A percentile compares a stretch with the other conserved stretches of the same genome.
phyloP scores from a whole-genome alignment of 1,140 invertebrate genomes.

The Atopsyche davidsoni region DNA sequence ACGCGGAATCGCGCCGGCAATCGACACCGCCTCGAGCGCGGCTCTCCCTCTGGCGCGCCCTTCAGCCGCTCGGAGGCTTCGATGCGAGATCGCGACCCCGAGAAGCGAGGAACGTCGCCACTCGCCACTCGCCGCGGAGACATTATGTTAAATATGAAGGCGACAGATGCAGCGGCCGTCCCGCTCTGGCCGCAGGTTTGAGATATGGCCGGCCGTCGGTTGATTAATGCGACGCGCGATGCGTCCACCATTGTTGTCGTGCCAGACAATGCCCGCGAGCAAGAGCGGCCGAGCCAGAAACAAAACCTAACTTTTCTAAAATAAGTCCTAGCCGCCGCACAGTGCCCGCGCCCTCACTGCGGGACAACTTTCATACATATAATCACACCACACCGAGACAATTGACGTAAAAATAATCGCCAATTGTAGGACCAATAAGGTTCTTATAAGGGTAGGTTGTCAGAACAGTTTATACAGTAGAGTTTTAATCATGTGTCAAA shows the following conservation, averaged over 20 bases:
- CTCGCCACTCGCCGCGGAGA: not conserved
- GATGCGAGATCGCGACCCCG: not conserved
- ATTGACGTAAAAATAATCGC: too few species aligned
- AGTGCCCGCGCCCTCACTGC: too few species aligned
- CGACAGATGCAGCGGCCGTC: constrained; percentile 23
- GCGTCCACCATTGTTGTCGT: constrained; percentile 27
- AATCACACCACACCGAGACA: too few species aligned
- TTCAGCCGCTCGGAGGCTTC: not conserved
- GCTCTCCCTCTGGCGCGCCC: not conserved
- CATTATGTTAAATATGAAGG: constrained; percentile 31
- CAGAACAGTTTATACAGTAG: too few species aligned
- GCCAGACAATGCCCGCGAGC: constrained; percentile 17
- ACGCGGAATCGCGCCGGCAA: not conserved
- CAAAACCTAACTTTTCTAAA: constrained; percentile 9
- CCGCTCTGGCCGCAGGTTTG: constrained; percentile 8
- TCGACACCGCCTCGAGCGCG: not conserved
- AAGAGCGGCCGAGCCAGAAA: constrained; percentile 12
- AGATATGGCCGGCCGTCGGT: constrained; percentile 24
- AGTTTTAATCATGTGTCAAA: too few species aligned
- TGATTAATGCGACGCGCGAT: constrained; percentile 29
- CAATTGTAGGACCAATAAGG: too few species aligned
- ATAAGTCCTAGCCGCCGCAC: too few species aligned
- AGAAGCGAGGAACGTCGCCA: not conserved
- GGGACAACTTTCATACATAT: too few species aligned
- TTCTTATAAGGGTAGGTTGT: too few species aligned